These are phyloP conservation scores for Gonioctena quinquepunctata DNA, from an alignment of 1,140 invertebrate species.

Conservation along the genomic window DNA sequence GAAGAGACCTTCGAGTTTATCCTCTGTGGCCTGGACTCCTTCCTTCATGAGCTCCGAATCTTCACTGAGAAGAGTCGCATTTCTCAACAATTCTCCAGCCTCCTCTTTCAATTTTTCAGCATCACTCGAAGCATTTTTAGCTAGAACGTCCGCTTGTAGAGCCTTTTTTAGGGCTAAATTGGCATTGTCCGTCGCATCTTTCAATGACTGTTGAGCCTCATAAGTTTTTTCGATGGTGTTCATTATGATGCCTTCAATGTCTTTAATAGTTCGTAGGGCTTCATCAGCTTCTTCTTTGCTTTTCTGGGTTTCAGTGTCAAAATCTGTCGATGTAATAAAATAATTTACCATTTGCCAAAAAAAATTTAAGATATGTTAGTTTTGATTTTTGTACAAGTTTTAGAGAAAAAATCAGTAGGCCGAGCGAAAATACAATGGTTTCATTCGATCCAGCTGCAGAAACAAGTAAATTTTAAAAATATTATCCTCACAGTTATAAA, in stretches of 20 bases:
- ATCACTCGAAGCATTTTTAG: conserved; percentile 73
- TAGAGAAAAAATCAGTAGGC: too few relatives aligned
- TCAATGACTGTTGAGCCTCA: conserved; percentile 73
- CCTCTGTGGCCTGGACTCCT: conserved; percentile 72
- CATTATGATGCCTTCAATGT: conserved; percentile 61
- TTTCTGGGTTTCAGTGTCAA: conserved; percentile 84
- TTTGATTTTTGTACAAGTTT: too few relatives aligned
- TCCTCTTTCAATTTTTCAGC: conserved; percentile 77
- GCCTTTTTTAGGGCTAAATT: conserved; percentile 75
- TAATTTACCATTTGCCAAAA: too few relatives aligned
- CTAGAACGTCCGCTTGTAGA: conserved; percentile 70
- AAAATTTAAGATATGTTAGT: too few relatives aligned
- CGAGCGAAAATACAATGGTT: too few relatives aligned
- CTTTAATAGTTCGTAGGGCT: conserved; percentile 64
- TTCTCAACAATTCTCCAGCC: conserved; percentile 74
- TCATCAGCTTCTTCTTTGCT: conserved; percentile 71
- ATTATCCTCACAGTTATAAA: too few relatives aligned
- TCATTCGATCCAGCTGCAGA: too few relatives aligned
- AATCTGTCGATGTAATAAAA: conserved; percentile 71
- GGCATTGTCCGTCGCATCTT: conserved; percentile 77
- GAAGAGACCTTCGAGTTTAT: conserved; percentile 71
- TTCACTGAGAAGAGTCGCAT: conserved; percentile 73
- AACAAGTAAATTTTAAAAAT: too few relatives aligned
- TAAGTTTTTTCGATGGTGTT: conserved; percentile 66
- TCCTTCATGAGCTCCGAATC: conserved; percentile 75